Base-by-base conservation (phyloP, 2,888 invertebrate species). In the Harmothoe impar region DNA sequence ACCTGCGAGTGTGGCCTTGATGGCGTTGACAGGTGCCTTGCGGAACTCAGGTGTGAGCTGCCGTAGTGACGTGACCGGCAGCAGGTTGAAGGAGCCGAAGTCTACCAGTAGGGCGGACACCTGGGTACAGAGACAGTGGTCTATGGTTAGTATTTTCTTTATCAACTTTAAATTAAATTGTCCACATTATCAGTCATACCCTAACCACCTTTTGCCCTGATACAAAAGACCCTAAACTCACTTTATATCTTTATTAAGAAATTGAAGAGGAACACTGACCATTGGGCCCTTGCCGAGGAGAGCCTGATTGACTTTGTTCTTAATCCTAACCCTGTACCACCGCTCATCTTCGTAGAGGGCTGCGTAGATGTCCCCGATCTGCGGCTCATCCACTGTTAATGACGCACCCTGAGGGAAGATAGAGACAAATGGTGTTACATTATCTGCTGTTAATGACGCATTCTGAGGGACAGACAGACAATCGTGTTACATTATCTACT, bases 1-100 rank as follows among this genome's bases (percentile, higher is more conserved):
- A 86, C 86, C 86, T 86, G 86, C 86, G 0, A 86, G 86, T 15
- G 29, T 25, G 10, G 86, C 86, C 54, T 29, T 86, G 25, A 54
- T 86, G 25, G 56, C 54, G 17, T 54, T 51, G 54, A 52, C 51
- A 3, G 86, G 86, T 25, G 29, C 1, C 25, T 25, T 15, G 17
- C 86, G 52, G 54, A 86, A 86, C 31, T 52, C 54, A 29, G 54
- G 23, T 0, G 86, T 52, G 12, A 86, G 54, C 23, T 86, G 25
- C 17, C 86, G 52, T 29, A 86, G 29, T 3, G 52, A 17, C 0
- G 86, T 54, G 25, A 56, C 86, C 10, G 23, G 52, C 17, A 86
- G 31, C 7, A 86, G 86, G 54, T 54, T 54, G 86, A 86, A 86
- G 0, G 52, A 52, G 7, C 86, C 86, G 29, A 86, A 86, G 54